Base-by-base conservation (phyloP, 92 coral and sea anemone genomes). In the Epizoanthus scotinus region DNA sequence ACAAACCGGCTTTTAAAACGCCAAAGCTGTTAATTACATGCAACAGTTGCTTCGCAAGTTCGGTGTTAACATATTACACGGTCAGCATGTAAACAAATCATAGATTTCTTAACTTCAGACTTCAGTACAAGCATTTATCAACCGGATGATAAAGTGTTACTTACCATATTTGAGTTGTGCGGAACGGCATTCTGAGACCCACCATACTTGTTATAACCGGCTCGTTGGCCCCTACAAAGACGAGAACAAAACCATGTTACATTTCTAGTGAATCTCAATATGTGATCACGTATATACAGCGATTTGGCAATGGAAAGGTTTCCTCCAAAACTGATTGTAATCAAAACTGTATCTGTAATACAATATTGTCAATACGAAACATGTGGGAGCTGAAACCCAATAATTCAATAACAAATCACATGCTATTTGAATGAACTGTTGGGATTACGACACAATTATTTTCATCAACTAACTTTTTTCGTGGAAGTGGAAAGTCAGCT, bases 11-110 rank as follows among this genome's bases (percentile, higher is more conserved):
- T 73, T 36, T 38, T 57, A 31, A 74, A 75, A 75, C 22, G 57
- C 68, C 81, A 75, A 75, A 72, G 44, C 31, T 60, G 42, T 75
- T 55, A 75, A 75, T 59, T 75, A 38, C 68, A 75, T 59, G 81
- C 66, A 36, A 74, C 52, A 31, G 8, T 57, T 36, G 53, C 8
- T 75, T 75, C 59, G 56, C 81, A 66, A 67, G 81, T 75, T 74
- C 67, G 59, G 62, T n/a, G n/a, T 74, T 74, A 55, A 55, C 31
- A 53, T 53, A 73, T 73, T 73, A 73, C 79, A 50, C 56, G 22
- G 55, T 15, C 17, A 9, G 52, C 15, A 47, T 47, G 21, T 54
- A 71, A 71, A 54, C 68, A 75, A 75, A 59, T 53, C 25, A 54
- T 27, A 24, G 25, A 21, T 42, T 22, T 59, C 67, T 75, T 27